Evolutionary conservation across 2,113 vertebrate species (phyloP).

Genomic region (Ovibos moschatus): DNA sequence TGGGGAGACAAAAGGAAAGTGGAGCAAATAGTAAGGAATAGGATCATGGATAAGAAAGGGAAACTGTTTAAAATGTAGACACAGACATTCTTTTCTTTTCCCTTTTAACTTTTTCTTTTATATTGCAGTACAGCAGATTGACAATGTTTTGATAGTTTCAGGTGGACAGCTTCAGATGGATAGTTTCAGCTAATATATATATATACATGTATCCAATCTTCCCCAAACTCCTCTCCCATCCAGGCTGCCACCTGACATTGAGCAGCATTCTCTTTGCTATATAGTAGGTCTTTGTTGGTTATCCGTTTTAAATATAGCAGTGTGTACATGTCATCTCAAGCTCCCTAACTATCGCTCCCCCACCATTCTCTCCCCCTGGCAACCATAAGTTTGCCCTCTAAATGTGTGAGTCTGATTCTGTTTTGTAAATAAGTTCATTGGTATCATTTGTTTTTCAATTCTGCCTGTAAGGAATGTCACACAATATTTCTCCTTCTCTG

Average conservation of each 20-base stretch:
- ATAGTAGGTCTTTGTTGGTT: neutral
- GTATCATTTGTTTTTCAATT: neutral
- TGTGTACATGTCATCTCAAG: neutral
- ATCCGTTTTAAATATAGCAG: neutral
- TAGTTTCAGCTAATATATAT: neutral
- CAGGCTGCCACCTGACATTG: neutral
- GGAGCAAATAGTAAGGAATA: neutral
- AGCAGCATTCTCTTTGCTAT: neutral
- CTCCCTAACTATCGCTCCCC: neutral
- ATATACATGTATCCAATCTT: neutral
- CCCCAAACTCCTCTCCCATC: neutral
- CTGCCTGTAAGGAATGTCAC: neutral
- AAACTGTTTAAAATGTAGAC: neutral
- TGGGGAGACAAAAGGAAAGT: neutral
- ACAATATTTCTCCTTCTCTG: neutral
- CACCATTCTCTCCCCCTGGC: neutral
- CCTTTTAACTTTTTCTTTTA: neutral
- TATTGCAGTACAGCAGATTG: neutral
- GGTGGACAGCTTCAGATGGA: neutral
- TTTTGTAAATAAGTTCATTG: neutral
- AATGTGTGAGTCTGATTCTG: neutral
- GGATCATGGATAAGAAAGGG: neutral
- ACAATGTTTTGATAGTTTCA: neutral
- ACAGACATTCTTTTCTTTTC: neutral
- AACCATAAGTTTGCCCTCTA: neutral